Conservation (phyloP, 2,113 vertebrate species). For the Actenoides lindsayi region DNA sequence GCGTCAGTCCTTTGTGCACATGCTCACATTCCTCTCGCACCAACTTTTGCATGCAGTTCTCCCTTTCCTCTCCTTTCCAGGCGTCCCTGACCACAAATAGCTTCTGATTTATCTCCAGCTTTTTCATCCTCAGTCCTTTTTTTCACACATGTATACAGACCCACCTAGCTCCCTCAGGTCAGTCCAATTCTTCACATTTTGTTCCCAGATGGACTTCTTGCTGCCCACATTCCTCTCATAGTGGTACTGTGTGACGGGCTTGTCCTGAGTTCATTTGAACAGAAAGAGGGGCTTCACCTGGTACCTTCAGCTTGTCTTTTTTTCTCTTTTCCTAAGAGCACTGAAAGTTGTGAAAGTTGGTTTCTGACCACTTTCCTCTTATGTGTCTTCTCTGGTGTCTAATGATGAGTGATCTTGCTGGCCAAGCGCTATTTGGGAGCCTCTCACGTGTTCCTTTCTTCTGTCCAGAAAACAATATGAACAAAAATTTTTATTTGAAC, state of each 20-base stretch:
- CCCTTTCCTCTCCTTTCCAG: neutral
- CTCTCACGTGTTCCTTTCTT: neutral
- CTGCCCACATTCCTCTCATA: neutral
- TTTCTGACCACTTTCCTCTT: neutral
- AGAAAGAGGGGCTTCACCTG: neutral
- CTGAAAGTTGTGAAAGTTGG: neutral
- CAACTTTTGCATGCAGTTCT: neutral
- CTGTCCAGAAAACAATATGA: neutral
- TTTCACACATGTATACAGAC: neutral
- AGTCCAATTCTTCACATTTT: neutral
- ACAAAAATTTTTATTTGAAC: neutral
- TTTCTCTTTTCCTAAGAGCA: neutral
- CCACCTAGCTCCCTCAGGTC: neutral
- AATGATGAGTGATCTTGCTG: neutral
- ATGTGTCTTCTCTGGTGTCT: neutral
- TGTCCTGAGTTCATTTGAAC: neutral
- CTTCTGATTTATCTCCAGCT: neutral
- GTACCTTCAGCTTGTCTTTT: neutral
- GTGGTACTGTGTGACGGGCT: neutral
- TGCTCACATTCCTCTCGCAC: neutral
- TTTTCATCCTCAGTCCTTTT: neutral
- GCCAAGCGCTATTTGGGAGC: neutral
- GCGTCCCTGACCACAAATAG: neutral
- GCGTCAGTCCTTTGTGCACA: neutral
- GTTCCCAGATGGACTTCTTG: neutral